Conservation (phyloP, 1,140 invertebrate genomes). For the Lithobius niger region DNA sequence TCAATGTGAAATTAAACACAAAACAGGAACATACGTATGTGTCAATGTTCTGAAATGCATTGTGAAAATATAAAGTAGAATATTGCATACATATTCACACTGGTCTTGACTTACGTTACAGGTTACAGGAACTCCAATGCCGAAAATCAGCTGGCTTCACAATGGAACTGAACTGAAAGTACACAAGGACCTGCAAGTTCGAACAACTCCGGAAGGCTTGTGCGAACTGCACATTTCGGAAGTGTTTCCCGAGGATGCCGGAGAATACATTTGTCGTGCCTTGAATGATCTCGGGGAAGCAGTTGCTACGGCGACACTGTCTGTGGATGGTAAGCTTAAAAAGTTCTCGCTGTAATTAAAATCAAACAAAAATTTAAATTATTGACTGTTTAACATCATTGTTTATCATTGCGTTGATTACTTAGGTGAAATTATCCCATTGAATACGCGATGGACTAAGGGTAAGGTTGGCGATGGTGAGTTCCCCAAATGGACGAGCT, state of each 20-base stretch:
- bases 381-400: too few species aligned
- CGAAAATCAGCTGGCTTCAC: conserved; percentile 68
- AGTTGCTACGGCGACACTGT: conserved; percentile 57
- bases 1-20: too few species aligned
- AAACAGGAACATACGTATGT: too few species aligned
- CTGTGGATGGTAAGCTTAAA: conserved; percentile 62
- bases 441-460: background rate
- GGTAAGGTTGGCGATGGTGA: too few species aligned
- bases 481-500: too few species aligned
- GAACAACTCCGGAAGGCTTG: conserved; percentile 57
- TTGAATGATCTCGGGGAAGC: conserved; percentile 73
- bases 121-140: conserved; percentile 60
- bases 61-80: too few species aligned
- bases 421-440: too few species aligned
- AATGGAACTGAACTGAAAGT: conserved; percentile 53
- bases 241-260: conserved; percentile 87
- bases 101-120: conserved; percentile 17
- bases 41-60: too few species aligned
- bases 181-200: conserved; percentile 61
- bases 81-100: too few species aligned
- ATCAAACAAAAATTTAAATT: too few species aligned
- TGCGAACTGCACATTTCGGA: conserved; percentile 75
- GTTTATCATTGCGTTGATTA: too few species aligned
- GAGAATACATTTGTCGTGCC: conserved; percentile 67
- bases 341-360: too few species aligned